Evolutionary conservation across 2,797 vertebrate genomes (phyloP), one percentile per base, ranked within the genome.

Genomic region (Microctenopoma steveboyesi): DNA sequence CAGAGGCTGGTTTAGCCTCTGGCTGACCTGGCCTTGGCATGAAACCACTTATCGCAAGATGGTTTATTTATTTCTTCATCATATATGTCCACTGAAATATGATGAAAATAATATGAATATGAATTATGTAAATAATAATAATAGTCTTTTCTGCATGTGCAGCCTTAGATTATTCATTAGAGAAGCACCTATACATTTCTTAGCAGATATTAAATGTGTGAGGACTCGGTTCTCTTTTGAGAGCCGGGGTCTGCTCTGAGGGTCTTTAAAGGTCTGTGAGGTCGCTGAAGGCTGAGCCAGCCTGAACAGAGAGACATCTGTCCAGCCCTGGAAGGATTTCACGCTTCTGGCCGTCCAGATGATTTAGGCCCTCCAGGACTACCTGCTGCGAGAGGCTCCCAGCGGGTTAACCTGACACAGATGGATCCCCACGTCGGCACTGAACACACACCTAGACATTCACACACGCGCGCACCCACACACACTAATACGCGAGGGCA

Each of bases 291-390:
- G 48, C 87, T 73, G 82, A 76, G 76, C 52, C 55, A 67, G 64
- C 76, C 76, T 76, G 82, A 88, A 64, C 89, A 87, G 81, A 78
- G 85, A 95, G 95, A 91, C 96, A 95, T 95, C 93, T 94, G 89
- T 94, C 93, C 91, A 14, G 91, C 91, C 93, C 95, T 95, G 95
- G 92, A 92, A 93, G 90, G 93, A 98, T 98, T 97, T 98, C 96
- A 97, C 93, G 95, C 96, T 96, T 93, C 91, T 88, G 86, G 91
- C 92, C 93, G 93, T 95, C 93, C 92, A 92, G 94, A 97, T 97
- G 96, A 97, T 97, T 96, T 96, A 95, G 95, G 91, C 91, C 89
- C 91, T 92, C 89, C 89, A 92, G 91, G 91, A 91, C 95, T 93
- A 94, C 95, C 95, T 95, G 95, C 96, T 96, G 96, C 91, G 96